Evolutionary conservation across 2,797 vertebrate species (phyloP).

Genomic region (Syncerus caffer): DNA sequence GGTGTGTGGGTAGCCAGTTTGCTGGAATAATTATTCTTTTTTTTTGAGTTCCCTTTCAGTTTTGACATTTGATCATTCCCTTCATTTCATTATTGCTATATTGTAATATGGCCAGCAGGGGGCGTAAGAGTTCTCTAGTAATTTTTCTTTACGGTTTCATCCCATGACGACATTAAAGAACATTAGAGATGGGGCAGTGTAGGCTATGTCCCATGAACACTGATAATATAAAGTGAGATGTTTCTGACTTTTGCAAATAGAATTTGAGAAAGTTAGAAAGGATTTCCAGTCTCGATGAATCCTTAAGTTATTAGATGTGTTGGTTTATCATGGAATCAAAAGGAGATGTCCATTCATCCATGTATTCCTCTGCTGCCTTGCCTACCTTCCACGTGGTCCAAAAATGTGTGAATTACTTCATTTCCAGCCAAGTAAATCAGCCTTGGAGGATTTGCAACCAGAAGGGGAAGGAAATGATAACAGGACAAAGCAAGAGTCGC

Average conservation of each 20-base stretch:
- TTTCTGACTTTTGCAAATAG: neutral
- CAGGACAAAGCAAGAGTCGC: neutral
- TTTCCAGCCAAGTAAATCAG: neutral
- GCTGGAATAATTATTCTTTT: neutral
- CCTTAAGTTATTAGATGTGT: neutral
- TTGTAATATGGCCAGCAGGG: conserved; percentile 49
- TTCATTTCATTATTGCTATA: neutral
- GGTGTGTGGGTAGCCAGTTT: neutral
- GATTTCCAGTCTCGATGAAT: neutral
- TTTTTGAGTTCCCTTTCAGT: neutral
- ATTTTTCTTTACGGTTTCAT: conserved; percentile 15
- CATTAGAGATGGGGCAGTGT: neutral
- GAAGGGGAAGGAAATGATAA: neutral
- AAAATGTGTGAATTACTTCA: neutral
- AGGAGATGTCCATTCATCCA: neutral
- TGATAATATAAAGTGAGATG: neutral
- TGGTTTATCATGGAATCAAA: neutral
- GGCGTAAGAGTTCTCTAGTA: conserved; percentile 47
- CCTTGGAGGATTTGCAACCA: neutral
- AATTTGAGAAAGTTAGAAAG: neutral
- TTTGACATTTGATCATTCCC: neutral
- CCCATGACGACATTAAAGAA: neutral
- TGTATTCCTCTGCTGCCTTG: neutral
- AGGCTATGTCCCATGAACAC: neutral
- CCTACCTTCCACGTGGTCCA: neutral